Base-by-base conservation (phyloP, 2,888 invertebrate genomes). In the Cerceris ruficornis region DNA sequence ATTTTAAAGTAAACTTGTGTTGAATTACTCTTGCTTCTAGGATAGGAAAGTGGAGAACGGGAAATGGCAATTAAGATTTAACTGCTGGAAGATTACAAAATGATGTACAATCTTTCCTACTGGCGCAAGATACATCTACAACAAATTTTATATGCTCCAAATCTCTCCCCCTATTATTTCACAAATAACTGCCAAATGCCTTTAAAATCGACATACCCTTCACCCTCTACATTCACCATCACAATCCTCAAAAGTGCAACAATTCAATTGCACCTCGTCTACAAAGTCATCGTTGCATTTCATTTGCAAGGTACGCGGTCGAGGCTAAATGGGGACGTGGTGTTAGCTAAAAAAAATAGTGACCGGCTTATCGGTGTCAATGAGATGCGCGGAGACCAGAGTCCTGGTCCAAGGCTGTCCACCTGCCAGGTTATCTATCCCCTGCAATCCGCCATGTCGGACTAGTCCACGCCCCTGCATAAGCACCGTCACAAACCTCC, bases 321-420 rank as follows among this genome's bases (percentile, higher is more conserved):
- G 60, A 70, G 54, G 8, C 65, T 66, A 64, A 70, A 70, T 55
- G 49, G 42, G 69, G 58, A 42, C 58, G 43, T 50, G 61, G 58
- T 58, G 50, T 49, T 9, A 8, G 28, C 39, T n/a, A 77, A 76
- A 70, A 75, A 70, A 64, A 61, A 69, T 59, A 77, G 80, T 73
- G 67, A 65, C 75, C 73, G 61, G 65, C 73, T 82, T 79, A 88
- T 86, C 80, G 87, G 82, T 88, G 88, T 87, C 87, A 88, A 88
- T 87, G 88, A 87, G 85, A 88, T 88, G 87, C 86, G 78, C 71
- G 72, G 69, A 70, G 71, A 81, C 80, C 81, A 83, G 80, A 78
- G 83, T 78, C 82, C 84, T 82, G 81, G 70, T 76, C 80, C 89
- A 89, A 89, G 89, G 89, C 88, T 84, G 86, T 86, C 87, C 85